Base-by-base conservation (phyloP, 2,888 invertebrate genomes). In the Schizotus pectinicornis region DNA sequence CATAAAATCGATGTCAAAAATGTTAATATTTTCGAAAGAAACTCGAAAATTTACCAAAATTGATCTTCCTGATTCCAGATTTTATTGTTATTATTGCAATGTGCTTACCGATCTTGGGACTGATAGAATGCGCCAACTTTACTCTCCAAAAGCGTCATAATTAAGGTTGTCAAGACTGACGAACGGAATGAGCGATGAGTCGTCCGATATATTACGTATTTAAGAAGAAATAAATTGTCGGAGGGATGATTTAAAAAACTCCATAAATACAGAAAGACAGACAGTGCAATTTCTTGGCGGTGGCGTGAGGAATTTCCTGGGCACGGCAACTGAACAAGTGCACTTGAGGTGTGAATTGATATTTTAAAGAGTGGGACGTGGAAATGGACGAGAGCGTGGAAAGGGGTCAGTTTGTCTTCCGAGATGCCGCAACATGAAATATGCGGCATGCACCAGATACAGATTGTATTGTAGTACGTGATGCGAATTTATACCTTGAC, bases 371-470 rank as follows among this genome's bases (percentile, higher is more conserved):
- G 35, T 13, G 34, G 41, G 38, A 31, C 32, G 57, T 39, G 47
- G 33, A 41, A 39, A 46, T 45, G 37, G 30, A 43, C n/a, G 33
- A 11, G 39, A 31, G 38, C 12, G 31, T 38, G 34, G 14, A 35
- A 46, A 36, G 56, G 52, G 60, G 60, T 56, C 60, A 60, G 60
- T 60, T 60, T 56, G 60, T 60, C 60, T 60, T 56, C 37, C 30
- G 32, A 60, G 60, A 56, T 60, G 52, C 56, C 60, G 60, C 60
- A 34, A 60, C 48, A 56, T 60, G 60, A 60, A 60, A 60, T 60
- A 60, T 60, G 56, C 60, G 56, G 56, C 60, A 60, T 56, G 56
- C 56, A 60, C 56, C 60, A 60, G 53, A 60, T 60, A 60, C 60
- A 60, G 60, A 60, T 60, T 60, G 60, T 56, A 60, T 60, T 60